A percentile compares a stretch with the other conserved stretches of the same genome.
These are phyloP conservation scores for Pipistrellus pipistrellus DNA, from an alignment of 2,797 vertebrate species.

Conservation along the genomic window DNA sequence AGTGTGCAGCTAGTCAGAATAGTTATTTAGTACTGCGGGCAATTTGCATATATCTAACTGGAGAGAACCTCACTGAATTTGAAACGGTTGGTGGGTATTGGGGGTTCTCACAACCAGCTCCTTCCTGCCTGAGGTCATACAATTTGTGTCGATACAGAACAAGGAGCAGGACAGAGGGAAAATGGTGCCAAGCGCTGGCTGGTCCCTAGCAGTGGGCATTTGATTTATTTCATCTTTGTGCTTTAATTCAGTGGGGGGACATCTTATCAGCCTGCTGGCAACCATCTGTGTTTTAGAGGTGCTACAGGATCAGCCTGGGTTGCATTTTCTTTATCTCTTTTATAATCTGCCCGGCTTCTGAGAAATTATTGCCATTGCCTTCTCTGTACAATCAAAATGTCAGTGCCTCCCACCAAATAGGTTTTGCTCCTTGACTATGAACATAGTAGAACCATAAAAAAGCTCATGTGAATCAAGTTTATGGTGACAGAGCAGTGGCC, in stretches of 20 bases:
- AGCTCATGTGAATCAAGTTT: constrained; percentile 79
- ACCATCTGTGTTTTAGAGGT: constrained; percentile 83
- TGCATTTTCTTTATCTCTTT: constrained; percentile 81
- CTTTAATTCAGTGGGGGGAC: constrained; percentile 82
- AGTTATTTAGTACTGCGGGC: constrained; percentile 76
- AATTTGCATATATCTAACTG: constrained; percentile 78
- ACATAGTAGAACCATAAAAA: constrained; percentile 82
- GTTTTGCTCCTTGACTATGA: constrained; percentile 80
- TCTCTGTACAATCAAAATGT: constrained; percentile 86
- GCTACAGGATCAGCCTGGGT: constrained; percentile 76
- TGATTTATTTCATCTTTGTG: constrained; percentile 83
- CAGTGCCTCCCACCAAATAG: constrained; percentile 80
- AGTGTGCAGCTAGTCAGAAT: constrained; percentile 71
- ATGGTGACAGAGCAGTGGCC: constrained; percentile 65
- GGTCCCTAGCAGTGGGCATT: constrained; percentile 70
- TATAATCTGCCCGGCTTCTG: constrained; percentile 85
- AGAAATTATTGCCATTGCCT: constrained; percentile 85
- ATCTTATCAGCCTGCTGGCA: constrained; percentile 79
- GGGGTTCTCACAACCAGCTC: constrained; percentile 78
- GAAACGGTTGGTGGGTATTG: constrained; percentile 81
- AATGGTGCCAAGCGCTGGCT: constrained; percentile 72
- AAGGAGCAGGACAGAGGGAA: constrained; percentile 66
- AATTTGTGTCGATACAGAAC: constrained; percentile 75
- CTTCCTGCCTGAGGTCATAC: constrained; percentile 78
- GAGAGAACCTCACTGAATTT: constrained; percentile 77